These are phyloP conservation scores for Peribatodes rhomboidaria DNA, from an alignment of 2,888 invertebrate genomes.

Conservation along the genomic window DNA sequence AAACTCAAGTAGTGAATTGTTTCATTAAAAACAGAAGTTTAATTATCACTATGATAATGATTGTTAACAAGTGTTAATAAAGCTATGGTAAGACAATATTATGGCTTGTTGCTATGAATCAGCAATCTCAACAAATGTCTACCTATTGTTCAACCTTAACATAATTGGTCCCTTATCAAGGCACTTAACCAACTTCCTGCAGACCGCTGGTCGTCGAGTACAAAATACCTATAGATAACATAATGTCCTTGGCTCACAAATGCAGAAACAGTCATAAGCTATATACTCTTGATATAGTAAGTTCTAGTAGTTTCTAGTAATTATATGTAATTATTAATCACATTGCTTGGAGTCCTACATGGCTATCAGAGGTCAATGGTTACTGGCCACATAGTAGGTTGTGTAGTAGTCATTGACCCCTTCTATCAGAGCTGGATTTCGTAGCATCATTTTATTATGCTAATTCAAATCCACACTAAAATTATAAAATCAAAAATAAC, in stretches of 20 bases:
- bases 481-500: too few species aligned
- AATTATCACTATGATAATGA: background rate
- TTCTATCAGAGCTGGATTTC: too few species aligned
- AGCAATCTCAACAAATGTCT: slow-evolving; percentile 13
- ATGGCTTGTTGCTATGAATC: slow-evolving; percentile 16
- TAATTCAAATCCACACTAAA: too few species aligned
- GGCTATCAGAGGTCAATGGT: background rate
- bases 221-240: slow-evolving; percentile 47
- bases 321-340: background rate
- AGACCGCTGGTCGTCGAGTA: slow-evolving; percentile 47
- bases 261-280: background rate
- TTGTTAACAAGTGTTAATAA: background rate
- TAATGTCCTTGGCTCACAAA: slow-evolving; percentile 44
- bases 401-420: background rate
- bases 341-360: background rate
- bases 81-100: slow-evolving; percentile 2
- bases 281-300: background rate
- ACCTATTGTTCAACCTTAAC: slow-evolving; percentile 18
- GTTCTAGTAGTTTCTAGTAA: background rate
- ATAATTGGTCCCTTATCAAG: slow-evolving; percentile 50
- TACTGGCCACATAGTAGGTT: background rate
- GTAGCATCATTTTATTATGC: too few species aligned
- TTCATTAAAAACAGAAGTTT: slow-evolving; percentile 5
- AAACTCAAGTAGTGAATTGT: background rate
- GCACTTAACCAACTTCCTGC: slow-evolving; percentile 59